Evolutionary conservation across 2,113 vertebrate genomes (phyloP), one percentile per base, ranked within the genome.

Genomic region (Gorsachius goisagi): DNA sequence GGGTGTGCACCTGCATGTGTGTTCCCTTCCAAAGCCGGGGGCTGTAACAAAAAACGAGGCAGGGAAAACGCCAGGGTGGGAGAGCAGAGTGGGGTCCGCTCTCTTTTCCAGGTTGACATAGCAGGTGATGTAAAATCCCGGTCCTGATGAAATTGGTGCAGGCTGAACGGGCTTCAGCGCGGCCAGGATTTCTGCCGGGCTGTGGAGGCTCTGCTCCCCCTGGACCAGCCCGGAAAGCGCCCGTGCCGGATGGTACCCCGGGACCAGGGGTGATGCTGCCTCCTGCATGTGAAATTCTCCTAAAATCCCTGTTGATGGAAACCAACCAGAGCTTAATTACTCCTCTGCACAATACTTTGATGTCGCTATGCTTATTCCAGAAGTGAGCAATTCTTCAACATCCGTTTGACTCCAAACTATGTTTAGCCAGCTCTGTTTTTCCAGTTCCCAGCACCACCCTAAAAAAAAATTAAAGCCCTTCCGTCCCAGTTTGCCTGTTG

Each of bases 191-290:
- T 39, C 11, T 32, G 63, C 33, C 1, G 5, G 41, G 56, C 52
- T 28, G 0, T 32, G 52, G 6, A 45, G 32, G 50, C 4, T 77
- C 72, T 66, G 72, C 59, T 59, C 6, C 28, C 37, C 19, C 49
- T 4, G 21, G 45, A 15, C 9, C 71, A 76, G 27, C 39, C 30
- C 26, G 41, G 50, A 9, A 30, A 19, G 52, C 59, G 19, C 15
- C 72, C 3, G 1, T 0, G 1, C 28, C 0, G 7, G 45, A 9
- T 5, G 1, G 32, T 14, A 4, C 33, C 55, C 44, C 2, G 0
- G 17, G 16, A 5, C 2, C 2, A 0, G 7, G 23, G 26, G 22
- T 3, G 20, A 7, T 83, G 75, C 59, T 88, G 62, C 53, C 20
- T 24, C 6, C 1, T 60, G 50, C 45, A 15, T 4, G 1, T 30